phyloP scores from a whole-genome alignment of 2,797 vertebrate species.

The Eidolon dupreanum region DNA sequence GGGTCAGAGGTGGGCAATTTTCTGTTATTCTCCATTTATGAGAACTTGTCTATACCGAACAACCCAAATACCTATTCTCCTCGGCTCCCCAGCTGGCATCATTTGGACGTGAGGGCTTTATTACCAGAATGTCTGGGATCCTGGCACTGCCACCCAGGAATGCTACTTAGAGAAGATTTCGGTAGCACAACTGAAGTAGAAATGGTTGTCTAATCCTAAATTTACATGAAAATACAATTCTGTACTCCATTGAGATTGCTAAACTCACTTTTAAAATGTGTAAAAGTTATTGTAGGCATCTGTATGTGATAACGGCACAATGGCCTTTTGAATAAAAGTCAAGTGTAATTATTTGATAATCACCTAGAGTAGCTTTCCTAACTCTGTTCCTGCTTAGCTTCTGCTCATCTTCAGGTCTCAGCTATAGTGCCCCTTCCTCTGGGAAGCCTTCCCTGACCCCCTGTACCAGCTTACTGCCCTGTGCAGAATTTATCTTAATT shows the following conservation, averaged over 20 bases:
- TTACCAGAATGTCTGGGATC: background rate
- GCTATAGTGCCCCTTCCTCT: background rate
- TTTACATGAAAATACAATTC: slow-evolving; percentile 40
- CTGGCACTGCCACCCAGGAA: background rate
- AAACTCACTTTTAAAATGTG: slow-evolving; percentile 17
- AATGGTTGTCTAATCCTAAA: background rate
- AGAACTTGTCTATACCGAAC: background rate
- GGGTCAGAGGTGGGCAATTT: background rate
- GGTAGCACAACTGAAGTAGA: background rate
- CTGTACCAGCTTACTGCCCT: background rate
- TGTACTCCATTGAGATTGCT: background rate
- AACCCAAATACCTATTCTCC: fast-evolving
- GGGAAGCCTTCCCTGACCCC: background rate
- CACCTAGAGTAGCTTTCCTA: background rate
- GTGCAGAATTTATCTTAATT: background rate
- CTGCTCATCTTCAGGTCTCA: background rate
- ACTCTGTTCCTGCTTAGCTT: background rate
- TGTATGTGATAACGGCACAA: background rate
- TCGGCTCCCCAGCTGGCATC: fast-evolving
- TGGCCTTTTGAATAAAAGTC: background rate
- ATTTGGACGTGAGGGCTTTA: background rate
- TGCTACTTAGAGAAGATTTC: background rate
- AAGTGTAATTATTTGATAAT: background rate
- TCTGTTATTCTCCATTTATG: background rate
- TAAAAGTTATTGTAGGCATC: background rate